Percentiles rank a stretch among this genome's conserved stretches.
Conservation (phyloP, 2,797 vertebrate genomes). For the Megaceryle alcyon region DNA sequence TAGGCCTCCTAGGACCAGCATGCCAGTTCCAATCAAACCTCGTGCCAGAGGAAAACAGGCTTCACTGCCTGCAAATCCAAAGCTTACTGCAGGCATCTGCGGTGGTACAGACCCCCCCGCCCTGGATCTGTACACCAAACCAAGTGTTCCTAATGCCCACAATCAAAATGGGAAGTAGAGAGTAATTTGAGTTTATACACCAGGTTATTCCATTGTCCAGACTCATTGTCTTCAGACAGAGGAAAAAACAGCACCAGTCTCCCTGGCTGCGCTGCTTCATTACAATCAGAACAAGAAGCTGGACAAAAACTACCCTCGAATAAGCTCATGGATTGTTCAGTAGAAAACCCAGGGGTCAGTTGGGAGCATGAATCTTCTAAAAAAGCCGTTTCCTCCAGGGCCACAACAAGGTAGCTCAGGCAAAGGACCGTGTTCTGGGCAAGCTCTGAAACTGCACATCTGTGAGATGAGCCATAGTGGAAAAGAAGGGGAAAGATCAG, state of each 20-base stretch:
- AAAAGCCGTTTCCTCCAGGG: fast-evolving
- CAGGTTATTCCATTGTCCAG: neutral
- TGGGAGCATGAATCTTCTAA: fast-evolving
- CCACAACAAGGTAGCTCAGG: neutral
- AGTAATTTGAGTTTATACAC: neutral
- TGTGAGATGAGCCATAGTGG: neutral
- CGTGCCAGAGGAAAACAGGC: neutral
- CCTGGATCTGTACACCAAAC: too few species aligned
- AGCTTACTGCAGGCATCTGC: neutral
- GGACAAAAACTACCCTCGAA: neutral
- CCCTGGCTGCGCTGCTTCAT: neutral
- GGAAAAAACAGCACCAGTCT: neutral
- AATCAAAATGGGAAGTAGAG: neutral
- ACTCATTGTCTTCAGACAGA: neutral
- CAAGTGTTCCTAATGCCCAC: too few species aligned
- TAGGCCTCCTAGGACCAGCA: neutral
- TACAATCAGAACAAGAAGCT: neutral
- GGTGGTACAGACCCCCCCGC: too few species aligned
- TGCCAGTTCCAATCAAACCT: neutral
- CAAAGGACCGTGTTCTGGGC: fast-evolving
- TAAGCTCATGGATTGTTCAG: neutral
- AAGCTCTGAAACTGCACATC: neutral
- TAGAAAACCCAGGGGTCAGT: neutral
- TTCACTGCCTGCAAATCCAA: neutral
- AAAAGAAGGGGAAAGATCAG: fast-evolving